These are phyloP conservation scores for Eospalax fontanierii DNA, from an alignment of 2,797 vertebrate genomes.

Conservation along the genomic window DNA sequence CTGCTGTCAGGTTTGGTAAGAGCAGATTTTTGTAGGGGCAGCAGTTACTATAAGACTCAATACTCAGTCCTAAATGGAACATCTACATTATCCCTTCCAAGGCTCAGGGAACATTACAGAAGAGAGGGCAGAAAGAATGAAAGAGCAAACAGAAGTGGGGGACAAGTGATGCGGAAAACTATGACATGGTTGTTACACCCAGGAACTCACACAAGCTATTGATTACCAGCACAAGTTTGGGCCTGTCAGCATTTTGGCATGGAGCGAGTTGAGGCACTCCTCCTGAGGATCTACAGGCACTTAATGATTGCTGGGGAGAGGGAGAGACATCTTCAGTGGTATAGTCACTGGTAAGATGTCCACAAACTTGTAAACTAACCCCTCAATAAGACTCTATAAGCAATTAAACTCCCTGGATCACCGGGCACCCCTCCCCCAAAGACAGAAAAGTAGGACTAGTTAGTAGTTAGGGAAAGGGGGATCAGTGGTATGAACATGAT, in stretches of 20 bases:
- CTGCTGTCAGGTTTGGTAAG: no score
- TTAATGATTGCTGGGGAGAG: neutral
- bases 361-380: neutral
- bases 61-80: neutral
- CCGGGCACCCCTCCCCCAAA: neutral
- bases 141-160: neutral
- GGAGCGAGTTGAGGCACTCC: neutral
- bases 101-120: neutral
- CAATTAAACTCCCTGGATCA: neutral
- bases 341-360: neutral
- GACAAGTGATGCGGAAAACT: no score
- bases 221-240: neutral
- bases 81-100: neutral
- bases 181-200: neutral
- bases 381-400: neutral
- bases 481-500: neutral
- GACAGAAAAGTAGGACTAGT: neutral
- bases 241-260: neutral
- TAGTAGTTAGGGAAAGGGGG: neutral
- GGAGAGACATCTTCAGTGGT: neutral
- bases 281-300: neutral
- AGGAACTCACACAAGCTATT: neutral
- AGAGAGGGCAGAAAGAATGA: neutral
- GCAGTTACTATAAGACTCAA: neutral
- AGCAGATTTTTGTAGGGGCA: neutral